These are phyloP conservation scores for Ammospiza maritima DNA, from an alignment of 2,797 vertebrate genomes.

Conservation along the genomic window DNA sequence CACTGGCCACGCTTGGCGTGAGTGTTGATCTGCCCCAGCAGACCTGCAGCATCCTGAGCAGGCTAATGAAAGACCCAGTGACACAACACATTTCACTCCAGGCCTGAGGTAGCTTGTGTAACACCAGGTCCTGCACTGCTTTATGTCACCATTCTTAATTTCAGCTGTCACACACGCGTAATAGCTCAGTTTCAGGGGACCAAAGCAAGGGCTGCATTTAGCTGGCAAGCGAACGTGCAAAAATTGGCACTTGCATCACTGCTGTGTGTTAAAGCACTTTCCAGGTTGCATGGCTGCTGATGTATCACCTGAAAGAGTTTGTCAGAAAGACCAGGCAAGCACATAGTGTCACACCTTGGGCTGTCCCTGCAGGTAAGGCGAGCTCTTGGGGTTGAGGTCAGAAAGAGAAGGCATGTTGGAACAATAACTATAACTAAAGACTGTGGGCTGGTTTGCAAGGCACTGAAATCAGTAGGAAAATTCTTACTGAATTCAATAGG, in stretches of 20 bases:
- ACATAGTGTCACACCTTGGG: neutral
- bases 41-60: neutral
- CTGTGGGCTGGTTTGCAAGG: neutral
- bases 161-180: neutral
- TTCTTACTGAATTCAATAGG: neutral
- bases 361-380: neutral
- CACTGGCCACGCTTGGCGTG: fast-evolving
- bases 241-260: neutral
- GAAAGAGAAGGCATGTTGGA: neutral
- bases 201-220: neutral
- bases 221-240: neutral
- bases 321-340: neutral
- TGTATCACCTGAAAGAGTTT: neutral
- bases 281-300: neutral
- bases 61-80: neutral
- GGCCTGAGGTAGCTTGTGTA: neutral
- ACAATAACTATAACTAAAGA: neutral
- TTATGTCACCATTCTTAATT: neutral
- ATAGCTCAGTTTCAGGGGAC: neutral
- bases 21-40: neutral
- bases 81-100: neutral
- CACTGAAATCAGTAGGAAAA: neutral
- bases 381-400: neutral
- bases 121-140: neutral
- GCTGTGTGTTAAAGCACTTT: neutral